Conservation (phyloP, 2,113 vertebrate species). For the Cephalopterus ornatus region DNA sequence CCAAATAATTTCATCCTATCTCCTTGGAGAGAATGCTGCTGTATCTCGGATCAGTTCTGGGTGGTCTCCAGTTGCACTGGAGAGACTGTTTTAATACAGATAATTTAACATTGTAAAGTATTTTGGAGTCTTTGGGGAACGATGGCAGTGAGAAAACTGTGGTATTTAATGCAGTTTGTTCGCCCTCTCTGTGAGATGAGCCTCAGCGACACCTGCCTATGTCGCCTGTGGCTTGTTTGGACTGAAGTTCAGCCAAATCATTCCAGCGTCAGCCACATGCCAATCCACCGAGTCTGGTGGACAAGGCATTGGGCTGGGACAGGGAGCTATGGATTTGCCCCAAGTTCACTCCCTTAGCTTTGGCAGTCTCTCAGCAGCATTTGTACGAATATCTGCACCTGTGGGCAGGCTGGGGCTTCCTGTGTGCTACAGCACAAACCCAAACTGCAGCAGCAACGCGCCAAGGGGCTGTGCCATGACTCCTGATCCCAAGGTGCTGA, state of each 20-base stretch:
- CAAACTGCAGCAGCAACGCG: not conserved
- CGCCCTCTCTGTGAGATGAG: not conserved
- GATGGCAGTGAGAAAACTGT: not conserved
- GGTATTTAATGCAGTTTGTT: not conserved
- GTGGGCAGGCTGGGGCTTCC: not conserved
- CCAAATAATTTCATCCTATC: not conserved
- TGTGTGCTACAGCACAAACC: not conserved
- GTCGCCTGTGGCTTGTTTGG: not conserved
- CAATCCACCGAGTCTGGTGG: accelerated
- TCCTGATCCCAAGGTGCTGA: not conserved
- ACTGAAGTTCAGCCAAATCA: not conserved
- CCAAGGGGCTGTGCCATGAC: too few species aligned
- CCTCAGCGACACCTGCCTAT: not conserved
- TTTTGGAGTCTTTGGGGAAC: not conserved
- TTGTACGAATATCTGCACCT: not conserved
- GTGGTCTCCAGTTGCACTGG: constrained; percentile 31
- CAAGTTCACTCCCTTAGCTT: not conserved
- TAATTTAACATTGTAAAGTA: not conserved
- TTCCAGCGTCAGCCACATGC: not conserved
- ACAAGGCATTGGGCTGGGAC: not conserved
- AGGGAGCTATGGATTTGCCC: not conserved
- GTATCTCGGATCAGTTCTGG: constrained; percentile 14
- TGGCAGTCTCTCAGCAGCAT: accelerated
- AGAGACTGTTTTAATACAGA: not conserved
- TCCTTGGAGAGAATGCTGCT: constrained; percentile 23